Percentiles rank a stretch among this genome's conserved stretches.
Evolutionary conservation across 2,888 invertebrate genomes (phyloP).

Genomic region (Drosophila heteroneura): DNA sequence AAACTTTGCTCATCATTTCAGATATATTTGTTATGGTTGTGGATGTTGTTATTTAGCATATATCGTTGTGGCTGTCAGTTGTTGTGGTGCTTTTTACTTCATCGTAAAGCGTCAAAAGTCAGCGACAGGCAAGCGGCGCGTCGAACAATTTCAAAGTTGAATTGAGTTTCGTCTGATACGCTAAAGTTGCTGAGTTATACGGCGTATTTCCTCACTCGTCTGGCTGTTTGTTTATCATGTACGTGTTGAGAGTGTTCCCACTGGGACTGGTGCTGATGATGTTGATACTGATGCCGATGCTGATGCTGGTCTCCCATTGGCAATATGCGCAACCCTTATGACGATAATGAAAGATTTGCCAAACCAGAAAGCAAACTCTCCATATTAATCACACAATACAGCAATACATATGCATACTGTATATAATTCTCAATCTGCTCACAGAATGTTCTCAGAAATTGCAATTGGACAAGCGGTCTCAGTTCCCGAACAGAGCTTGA

Average conservation of each 20-base stretch:
- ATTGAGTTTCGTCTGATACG: constrained; percentile 68
- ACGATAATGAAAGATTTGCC: constrained; percentile 56
- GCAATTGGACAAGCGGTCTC: constrained; percentile 17
- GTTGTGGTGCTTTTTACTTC: constrained; percentile 62
- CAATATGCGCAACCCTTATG: constrained; percentile 30
- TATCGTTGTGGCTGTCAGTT: constrained; percentile 31
- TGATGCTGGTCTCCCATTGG: constrained; percentile 22
- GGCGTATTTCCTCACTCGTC: constrained; percentile 34
- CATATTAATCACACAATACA: constrained; percentile 29
- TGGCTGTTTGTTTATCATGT: constrained; percentile 53
- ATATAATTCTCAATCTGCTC: constrained; percentile 2
- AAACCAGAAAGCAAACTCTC: constrained; percentile 27
- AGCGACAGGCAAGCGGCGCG: constrained; percentile 48
- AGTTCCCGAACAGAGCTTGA: constrained; percentile 17
- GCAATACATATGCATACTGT: neutral
- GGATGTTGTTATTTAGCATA: constrained; percentile 50
- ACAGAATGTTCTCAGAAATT: neutral
- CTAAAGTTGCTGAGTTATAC: constrained; percentile 9
- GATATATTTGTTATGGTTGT: constrained; percentile 24
- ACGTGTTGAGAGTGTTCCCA: constrained; percentile 55
- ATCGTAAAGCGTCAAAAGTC: constrained; percentile 70
- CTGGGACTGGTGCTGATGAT: constrained; percentile 15
- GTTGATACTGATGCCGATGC: constrained; percentile 11
- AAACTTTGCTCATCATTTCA: constrained; percentile 67
- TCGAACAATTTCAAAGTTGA: constrained; percentile 77